Conservation (phyloP, 2,113 vertebrate species). For the Chiloscyllium plagiosum region DNA sequence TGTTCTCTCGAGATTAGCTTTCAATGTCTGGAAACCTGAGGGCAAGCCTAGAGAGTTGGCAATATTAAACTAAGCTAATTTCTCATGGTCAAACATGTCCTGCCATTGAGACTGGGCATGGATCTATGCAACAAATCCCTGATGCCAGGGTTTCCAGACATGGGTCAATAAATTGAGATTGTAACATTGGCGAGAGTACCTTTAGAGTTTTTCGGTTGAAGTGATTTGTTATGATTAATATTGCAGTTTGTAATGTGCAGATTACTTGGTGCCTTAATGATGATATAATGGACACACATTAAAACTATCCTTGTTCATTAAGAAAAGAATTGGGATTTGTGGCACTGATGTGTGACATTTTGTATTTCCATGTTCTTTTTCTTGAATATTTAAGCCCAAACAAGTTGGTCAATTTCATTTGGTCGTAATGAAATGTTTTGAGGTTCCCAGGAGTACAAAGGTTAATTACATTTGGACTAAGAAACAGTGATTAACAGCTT, state of each 20-base stretch:
- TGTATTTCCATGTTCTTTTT: background rate
- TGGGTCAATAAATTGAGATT: background rate
- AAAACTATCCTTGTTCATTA: background rate
- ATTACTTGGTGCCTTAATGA: background rate
- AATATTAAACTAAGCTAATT: background rate
- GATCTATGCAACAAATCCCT: background rate
- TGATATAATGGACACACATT: too few relatives aligned
- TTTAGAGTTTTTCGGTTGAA: background rate
- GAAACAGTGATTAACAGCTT: slow-evolving; percentile 10
- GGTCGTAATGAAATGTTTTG: background rate
- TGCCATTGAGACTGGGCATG: background rate
- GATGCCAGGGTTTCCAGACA: background rate
- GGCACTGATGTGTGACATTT: background rate
- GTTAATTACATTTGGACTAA: slow-evolving; percentile 28
- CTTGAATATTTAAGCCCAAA: background rate
- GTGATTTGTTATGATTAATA: background rate
- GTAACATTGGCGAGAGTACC: background rate
- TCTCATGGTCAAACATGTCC: background rate
- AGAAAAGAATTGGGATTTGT: background rate
- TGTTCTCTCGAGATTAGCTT: background rate
- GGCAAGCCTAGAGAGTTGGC: background rate
- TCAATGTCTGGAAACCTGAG: background rate
- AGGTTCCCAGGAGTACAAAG: background rate
- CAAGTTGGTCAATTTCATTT: background rate
- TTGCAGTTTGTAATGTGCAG: background rate